A percentile compares a stretch with the other conserved stretches of the same genome.
Conservation (phyloP, 2,888 invertebrate genomes). For the Linnaemya vulpina region DNA sequence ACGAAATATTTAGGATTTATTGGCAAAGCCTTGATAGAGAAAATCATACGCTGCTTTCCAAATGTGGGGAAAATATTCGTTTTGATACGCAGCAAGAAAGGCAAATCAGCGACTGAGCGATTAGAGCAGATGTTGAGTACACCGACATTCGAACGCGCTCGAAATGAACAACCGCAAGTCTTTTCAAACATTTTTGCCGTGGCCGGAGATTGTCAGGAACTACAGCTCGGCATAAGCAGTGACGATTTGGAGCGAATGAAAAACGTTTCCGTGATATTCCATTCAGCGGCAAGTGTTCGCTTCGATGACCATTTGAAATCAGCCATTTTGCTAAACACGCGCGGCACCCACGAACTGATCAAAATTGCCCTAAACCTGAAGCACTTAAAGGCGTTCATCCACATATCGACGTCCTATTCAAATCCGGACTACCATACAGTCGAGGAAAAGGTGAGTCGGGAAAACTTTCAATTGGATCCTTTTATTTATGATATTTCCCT, state of each 20-base stretch:
- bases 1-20: slow-evolving; percentile 87
- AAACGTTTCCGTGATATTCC: slow-evolving; percentile 88
- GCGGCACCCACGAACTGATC: slow-evolving; percentile 87
- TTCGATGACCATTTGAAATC: slow-evolving; percentile 91
- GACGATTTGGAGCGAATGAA: slow-evolving; percentile 84
- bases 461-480: neutral
- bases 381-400: slow-evolving; percentile 86
- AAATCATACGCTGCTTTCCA: slow-evolving; percentile 92
- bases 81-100: slow-evolving; percentile 89
- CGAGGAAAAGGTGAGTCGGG: slow-evolving; percentile 86
- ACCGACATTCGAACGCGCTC: slow-evolving; percentile 83
- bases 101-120: slow-evolving; percentile 86
- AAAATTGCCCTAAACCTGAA: slow-evolving; percentile 85
- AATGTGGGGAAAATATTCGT: slow-evolving; percentile 89
- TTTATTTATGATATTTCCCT: neutral
- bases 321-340: slow-evolving; percentile 86
- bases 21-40: slow-evolving; percentile 95
- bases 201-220: slow-evolving; percentile 85
- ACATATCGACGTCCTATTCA: slow-evolving; percentile 94
- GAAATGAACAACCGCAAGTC: slow-evolving; percentile 84
- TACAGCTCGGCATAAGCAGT: slow-evolving; percentile 85
- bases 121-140: slow-evolving; percentile 85
- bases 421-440: slow-evolving; percentile 90
- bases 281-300: slow-evolving; percentile 91
- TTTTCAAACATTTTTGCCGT: slow-evolving; percentile 87